Conservation (phyloP, 1,140 invertebrate species). For the Eumeta japonica region DNA sequence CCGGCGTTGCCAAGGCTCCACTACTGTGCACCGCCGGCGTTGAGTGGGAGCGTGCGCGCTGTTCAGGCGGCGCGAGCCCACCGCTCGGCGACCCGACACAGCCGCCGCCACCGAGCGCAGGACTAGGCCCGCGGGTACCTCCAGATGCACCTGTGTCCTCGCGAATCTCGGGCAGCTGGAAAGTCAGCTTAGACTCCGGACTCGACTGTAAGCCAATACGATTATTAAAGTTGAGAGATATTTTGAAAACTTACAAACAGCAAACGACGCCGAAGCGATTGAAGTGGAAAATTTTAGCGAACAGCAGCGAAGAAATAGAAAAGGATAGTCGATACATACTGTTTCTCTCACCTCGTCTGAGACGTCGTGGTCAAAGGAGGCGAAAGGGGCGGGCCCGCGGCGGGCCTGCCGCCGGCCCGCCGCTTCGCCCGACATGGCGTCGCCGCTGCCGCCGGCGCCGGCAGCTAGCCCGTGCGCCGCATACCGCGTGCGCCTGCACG, state of each 20-base stretch:
- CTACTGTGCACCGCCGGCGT: conserved; percentile 21
- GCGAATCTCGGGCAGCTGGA: conserved; percentile 67
- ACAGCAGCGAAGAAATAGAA: conserved; percentile 8
- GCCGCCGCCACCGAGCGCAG: no score
- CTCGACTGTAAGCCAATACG: conserved; percentile 50
- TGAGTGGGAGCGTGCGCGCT: conserved; percentile 33
- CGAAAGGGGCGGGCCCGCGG: conserved; percentile 87
- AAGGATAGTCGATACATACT: conserved; percentile 48
- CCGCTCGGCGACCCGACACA: no score
- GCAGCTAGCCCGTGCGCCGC: conserved; percentile 21
- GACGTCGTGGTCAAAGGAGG: conserved; percentile 84
- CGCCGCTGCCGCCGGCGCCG: background rate
- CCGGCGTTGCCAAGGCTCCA: conserved; percentile 62
- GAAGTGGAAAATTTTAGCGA: no score
- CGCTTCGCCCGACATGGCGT: background rate
- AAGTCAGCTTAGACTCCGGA: conserved; percentile 61
- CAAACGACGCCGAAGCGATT: no score
- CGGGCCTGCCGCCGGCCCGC: conserved; percentile 59
- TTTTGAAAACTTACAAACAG: no score
- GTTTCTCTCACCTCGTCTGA: conserved; percentile 75
- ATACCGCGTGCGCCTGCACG: conserved; percentile 24
- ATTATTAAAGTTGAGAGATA: background rate
- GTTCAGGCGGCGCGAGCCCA: conserved; percentile 25
- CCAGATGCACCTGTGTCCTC: conserved; percentile 53
- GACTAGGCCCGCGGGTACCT: no score